Percentiles rank a stretch among this genome's conserved stretches.
phyloP scores from a whole-genome alignment of 2,888 invertebrate species.

The Apeira syringaria region DNA sequence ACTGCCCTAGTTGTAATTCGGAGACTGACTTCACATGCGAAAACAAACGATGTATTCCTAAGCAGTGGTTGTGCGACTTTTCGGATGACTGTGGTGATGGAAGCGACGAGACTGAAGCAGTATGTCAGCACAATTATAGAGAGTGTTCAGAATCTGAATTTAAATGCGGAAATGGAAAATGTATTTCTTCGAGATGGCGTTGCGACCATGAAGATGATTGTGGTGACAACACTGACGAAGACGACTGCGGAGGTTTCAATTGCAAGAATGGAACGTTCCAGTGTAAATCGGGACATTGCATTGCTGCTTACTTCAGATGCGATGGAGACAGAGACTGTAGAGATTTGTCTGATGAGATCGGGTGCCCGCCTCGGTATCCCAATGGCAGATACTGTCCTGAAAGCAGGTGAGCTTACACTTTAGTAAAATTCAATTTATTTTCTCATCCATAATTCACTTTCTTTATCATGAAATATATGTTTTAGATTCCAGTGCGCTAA shows the following conservation, averaged over 20 bases:
- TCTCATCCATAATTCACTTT: not conserved
- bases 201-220: constrained; percentile 99
- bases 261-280: constrained; percentile 97
- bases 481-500: constrained; percentile 94
- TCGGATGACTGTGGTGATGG: constrained; percentile 98
- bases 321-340: constrained; percentile 95
- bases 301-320: constrained; percentile 93
- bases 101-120: constrained; percentile 92
- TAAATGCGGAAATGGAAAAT: constrained; percentile 93
- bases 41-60: constrained; percentile 94
- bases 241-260: constrained; percentile 91
- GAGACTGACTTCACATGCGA: constrained; percentile 96
- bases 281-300: constrained; percentile 96
- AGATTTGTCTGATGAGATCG: constrained; percentile 95
- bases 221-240: constrained; percentile 96
- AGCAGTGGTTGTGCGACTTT: constrained; percentile 97
- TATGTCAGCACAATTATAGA: constrained; percentile 93
- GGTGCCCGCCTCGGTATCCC: constrained; percentile 94
- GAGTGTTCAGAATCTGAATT: constrained; percentile 97
- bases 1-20: constrained; percentile 94
- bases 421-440: too few relatives aligned
- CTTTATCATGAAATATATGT: not conserved
- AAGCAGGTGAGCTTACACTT: constrained; percentile 70
- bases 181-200: constrained; percentile 95
- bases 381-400: constrained; percentile 95